Percentiles rank a stretch among this genome's conserved stretches.
phyloP scores from a whole-genome alignment of 2,888 invertebrate species.

The Agriotes lineatus region DNA sequence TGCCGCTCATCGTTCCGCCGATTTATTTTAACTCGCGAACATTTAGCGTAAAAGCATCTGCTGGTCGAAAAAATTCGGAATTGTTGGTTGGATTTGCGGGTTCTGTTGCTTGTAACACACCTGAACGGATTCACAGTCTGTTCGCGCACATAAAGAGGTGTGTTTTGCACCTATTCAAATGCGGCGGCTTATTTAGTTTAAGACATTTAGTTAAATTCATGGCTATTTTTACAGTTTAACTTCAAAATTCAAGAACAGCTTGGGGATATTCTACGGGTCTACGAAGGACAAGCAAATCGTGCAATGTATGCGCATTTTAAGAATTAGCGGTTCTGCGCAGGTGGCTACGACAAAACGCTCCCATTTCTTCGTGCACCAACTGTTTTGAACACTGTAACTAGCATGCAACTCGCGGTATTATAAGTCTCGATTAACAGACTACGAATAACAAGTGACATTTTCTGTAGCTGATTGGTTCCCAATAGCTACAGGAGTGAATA shows the following conservation, averaged over 20 bases:
- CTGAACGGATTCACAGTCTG: slow-evolving; percentile 3
- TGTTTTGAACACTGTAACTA: not conserved
- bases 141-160: slow-evolving; percentile 1
- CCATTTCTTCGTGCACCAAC: not conserved
- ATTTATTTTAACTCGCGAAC: slow-evolving; percentile 1
- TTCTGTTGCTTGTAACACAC: not conserved
- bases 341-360: not conserved
- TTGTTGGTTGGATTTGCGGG: slow-evolving; percentile 12
- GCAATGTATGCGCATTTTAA: slow-evolving; percentile 39
- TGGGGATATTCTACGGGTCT: slow-evolving; percentile 34
- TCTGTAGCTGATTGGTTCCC: too few relatives aligned
- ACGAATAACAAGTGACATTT: too few relatives aligned
- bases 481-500: too few relatives aligned
- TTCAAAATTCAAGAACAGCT: slow-evolving; percentile 50
- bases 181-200: slow-evolving; percentile 4
- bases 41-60: slow-evolving; percentile 34
- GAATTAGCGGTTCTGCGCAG: not conserved
- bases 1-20: slow-evolving; percentile 60
- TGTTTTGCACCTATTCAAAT: slow-evolving; percentile 7
- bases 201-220: slow-evolving; percentile 32
- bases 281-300: slow-evolving; percentile 54
- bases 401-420: too few relatives aligned
- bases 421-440: too few relatives aligned
- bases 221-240: slow-evolving; percentile 47
- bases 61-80: slow-evolving; percentile 14